Percentiles rank a stretch among this genome's conserved stretches.
Conservation (phyloP, 2,113 vertebrate genomes). For the Podarcis raffonei region DNA sequence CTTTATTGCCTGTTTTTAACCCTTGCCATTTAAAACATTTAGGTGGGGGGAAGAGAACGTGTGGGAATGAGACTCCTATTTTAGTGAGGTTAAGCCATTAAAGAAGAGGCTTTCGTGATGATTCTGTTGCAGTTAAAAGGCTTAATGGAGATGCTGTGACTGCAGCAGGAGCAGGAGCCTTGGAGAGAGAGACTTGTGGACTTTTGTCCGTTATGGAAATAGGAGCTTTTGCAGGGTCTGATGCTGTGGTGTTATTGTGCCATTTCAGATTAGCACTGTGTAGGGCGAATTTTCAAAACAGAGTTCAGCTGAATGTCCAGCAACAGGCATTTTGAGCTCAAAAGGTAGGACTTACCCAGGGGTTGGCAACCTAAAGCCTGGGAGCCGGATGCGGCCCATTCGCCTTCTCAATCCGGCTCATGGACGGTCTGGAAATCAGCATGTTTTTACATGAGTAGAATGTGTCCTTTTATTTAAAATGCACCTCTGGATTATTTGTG, state of each 20-base stretch:
- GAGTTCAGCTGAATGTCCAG: not conserved
- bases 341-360: not conserved
- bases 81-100: not conserved
- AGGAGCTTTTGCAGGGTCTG: not conserved
- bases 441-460: too few species aligned
- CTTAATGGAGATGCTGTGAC: not conserved
- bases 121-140: not conserved
- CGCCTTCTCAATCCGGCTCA: too few species aligned
- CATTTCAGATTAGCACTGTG: not conserved
- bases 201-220: not conserved
- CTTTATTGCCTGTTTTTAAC: conserved; percentile 1
- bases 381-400: too few species aligned
- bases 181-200: not conserved
- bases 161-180: not conserved
- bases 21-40: conserved; percentile 25
- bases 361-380: too few species aligned
- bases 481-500: too few species aligned
- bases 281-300: not conserved
- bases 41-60: not conserved
- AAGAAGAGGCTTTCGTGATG: not conserved
- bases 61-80: not conserved
- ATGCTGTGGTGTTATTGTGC: not conserved
- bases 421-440: too few species aligned
- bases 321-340: not conserved
- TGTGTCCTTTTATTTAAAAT: too few species aligned